phyloP scores from a whole-genome alignment of 1,140 invertebrate genomes.

The Myzus persicae region DNA sequence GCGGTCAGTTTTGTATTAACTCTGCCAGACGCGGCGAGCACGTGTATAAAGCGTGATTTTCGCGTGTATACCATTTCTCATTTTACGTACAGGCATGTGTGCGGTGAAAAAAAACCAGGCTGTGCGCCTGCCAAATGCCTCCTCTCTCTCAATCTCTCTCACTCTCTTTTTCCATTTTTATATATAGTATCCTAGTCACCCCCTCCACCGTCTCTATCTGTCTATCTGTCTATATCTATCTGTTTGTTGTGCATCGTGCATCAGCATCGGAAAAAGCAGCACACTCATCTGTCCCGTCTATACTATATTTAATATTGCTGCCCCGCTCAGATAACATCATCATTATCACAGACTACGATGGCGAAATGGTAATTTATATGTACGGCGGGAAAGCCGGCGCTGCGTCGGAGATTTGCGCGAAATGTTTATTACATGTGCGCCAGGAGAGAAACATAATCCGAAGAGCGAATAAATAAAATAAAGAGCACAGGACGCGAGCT shows the following conservation, averaged over 20 bases:
- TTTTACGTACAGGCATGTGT: slow-evolving; percentile 26
- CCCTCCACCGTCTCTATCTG: neutral
- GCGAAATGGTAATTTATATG: neutral
- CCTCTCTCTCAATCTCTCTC: neutral
- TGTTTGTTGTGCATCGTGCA: neutral
- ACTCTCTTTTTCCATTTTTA: neutral
- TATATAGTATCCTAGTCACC: too few species aligned
- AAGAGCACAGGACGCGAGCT: neutral
- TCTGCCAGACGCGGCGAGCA: neutral
- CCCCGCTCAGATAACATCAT: neutral
- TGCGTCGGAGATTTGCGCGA: neutral
- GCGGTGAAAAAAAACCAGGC: slow-evolving; percentile 15
- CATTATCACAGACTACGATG: neutral
- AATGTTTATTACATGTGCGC: neutral
- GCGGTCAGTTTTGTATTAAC: neutral
- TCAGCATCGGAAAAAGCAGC: neutral
- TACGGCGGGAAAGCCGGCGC: neutral
- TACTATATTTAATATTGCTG: neutral
- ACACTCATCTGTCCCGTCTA: neutral
- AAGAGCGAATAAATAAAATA: slow-evolving; percentile 8
- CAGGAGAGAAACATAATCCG: neutral
- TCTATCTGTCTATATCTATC: neutral
- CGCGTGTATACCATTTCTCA: slow-evolving; percentile 41
- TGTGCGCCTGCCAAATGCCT: slow-evolving; percentile 15
- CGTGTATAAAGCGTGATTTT: slow-evolving; percentile 52